These are phyloP conservation scores for Hydractinia echinata DNA, from an alignment of 30 jellyfish, hydroid and myxozoan species.

Conservation along the genomic window DNA sequence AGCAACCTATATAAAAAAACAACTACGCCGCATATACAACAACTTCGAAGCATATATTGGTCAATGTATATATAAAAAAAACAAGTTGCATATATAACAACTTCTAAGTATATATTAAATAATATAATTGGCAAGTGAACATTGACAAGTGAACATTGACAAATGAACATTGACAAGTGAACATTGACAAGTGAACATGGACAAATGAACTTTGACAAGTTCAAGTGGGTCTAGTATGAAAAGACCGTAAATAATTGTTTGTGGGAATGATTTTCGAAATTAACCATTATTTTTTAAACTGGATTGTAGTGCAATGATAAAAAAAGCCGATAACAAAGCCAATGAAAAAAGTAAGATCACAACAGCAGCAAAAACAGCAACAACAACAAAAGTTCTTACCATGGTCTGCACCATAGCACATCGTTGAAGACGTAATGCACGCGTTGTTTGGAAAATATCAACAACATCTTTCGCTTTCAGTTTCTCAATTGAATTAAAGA, in stretches of 20 bases:
- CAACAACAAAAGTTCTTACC: slow-evolving; percentile 64
- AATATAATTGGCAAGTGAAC: too few species aligned
- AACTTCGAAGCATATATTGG: neutral
- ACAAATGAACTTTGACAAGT: neutral
- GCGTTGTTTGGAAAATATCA: slow-evolving; percentile 87
- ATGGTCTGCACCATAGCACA: slow-evolving; percentile 99
- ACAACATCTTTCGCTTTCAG: slow-evolving; percentile 79
- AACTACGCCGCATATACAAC: too few species aligned
- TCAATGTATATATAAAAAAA: too few species aligned
- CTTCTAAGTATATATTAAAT: neutral
- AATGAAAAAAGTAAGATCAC: neutral
- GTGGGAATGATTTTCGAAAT: too few species aligned
- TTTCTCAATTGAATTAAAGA: slow-evolving; percentile 70
- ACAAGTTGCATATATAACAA: too few species aligned
- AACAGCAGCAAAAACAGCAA: neutral
- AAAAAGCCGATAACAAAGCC: neutral
- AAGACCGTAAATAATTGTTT: too few species aligned
- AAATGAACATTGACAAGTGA: too few species aligned
- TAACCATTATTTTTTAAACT: too few species aligned
- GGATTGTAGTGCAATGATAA: too few species aligned
- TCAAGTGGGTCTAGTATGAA: neutral
- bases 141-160: too few species aligned
- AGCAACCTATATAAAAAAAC: too few species aligned
- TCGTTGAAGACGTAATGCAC: slow-evolving; percentile 84
- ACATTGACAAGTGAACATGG: too few species aligned